A percentile compares a stretch with the other conserved stretches of the same genome.
phyloP scores from a whole-genome alignment of 2,797 vertebrate species.

The Labeo calbasu region DNA sequence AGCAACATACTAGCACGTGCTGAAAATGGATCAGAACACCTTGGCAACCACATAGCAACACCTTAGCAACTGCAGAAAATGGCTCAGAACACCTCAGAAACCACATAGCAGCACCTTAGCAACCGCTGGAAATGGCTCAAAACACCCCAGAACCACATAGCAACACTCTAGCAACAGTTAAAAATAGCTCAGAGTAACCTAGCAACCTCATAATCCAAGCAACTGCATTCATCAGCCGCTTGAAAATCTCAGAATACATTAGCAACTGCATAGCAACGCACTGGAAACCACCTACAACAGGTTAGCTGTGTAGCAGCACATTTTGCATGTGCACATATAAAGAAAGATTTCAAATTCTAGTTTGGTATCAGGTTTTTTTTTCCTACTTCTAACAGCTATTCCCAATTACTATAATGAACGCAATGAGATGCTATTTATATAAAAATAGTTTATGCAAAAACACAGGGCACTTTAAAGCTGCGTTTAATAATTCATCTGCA shows the following conservation, averaged over 20 bases:
- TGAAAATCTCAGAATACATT: not conserved
- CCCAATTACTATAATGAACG: slow-evolving; percentile 53
- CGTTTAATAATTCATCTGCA: slow-evolving; percentile 62
- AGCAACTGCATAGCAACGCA: not conserved
- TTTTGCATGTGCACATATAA: not conserved
- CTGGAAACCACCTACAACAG: not conserved
- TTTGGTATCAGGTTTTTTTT: not conserved
- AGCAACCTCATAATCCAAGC: not conserved
- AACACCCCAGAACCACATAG: too few relatives aligned
- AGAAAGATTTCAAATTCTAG: not conserved
- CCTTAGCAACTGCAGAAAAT: not conserved
- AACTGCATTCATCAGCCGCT: not conserved
- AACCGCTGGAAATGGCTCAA: too few relatives aligned
- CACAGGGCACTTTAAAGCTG: slow-evolving; percentile 46
- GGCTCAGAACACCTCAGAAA: not conserved
- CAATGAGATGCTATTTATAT: slow-evolving; percentile 37
- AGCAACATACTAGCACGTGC: not conserved
- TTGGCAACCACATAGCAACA: not conserved
- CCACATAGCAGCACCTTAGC: not conserved
- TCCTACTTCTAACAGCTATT: slow-evolving; percentile 32
- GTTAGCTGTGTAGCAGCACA: not conserved
- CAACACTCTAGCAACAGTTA: not conserved
- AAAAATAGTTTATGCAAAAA: slow-evolving; percentile 52
- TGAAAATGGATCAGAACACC: not conserved
- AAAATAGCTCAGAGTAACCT: not conserved